Percentiles rank a stretch among this genome's conserved stretches.
Evolutionary conservation across 2,797 vertebrate species (phyloP).

Genomic region (Enteromius fasciolatus): DNA sequence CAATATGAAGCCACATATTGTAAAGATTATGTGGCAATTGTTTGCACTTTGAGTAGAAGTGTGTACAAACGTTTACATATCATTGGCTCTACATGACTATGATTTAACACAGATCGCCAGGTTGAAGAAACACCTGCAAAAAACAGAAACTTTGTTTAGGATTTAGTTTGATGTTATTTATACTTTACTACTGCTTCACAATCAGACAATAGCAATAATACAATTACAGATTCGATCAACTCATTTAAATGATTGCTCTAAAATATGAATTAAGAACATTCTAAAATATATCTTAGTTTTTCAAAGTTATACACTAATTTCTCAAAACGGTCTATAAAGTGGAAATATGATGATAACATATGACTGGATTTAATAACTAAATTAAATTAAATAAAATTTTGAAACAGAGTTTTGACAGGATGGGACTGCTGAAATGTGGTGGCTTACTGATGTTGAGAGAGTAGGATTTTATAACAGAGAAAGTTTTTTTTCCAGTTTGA

Average conservation of each 20-base stretch:
- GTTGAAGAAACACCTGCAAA: constrained; percentile 82
- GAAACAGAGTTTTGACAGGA: background rate
- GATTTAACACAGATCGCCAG: constrained; percentile 79
- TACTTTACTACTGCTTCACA: background rate
- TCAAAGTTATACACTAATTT: background rate
- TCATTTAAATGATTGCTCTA: constrained; percentile 1
- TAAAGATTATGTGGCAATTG: constrained; percentile 63
- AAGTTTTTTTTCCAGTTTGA: constrained; percentile 42
- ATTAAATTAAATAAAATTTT: background rate
- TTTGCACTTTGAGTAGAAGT: constrained; percentile 73
- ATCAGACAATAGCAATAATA: background rate
- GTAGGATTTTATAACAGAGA: constrained; percentile 27
- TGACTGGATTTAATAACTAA: background rate
- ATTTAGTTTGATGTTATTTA: constrained; percentile 69
- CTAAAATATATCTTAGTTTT: background rate
- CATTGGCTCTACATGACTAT: constrained; percentile 79
- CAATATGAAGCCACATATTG: constrained; percentile 69
- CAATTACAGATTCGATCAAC: background rate
- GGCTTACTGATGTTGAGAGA: constrained; percentile 31
- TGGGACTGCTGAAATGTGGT: constrained; percentile 32
- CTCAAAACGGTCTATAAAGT: background rate
- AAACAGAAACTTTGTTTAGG: constrained; percentile 73
- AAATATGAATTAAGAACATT: background rate
- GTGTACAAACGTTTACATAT: constrained; percentile 74
- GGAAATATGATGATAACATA: background rate